Evolutionary conservation across 2,797 vertebrate species (phyloP).

Genomic region (Erethizon dorsatum): DNA sequence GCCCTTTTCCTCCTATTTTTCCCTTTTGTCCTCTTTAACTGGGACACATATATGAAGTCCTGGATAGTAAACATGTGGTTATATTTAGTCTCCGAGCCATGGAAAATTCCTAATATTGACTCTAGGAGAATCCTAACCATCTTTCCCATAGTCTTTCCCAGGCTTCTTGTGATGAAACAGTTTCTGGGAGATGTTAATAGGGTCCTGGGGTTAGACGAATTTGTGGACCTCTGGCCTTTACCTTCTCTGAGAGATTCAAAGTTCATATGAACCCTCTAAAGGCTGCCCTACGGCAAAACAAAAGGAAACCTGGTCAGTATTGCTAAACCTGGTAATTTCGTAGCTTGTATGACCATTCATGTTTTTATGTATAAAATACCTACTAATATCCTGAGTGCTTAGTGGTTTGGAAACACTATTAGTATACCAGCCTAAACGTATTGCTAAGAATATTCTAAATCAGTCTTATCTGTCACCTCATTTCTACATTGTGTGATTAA

Average conservation of each 20-base stretch:
- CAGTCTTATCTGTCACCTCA: slow-evolving; percentile 51
- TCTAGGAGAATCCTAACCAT: neutral
- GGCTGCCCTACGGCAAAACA: slow-evolving; percentile 49
- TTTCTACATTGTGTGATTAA: slow-evolving; percentile 60
- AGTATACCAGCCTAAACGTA: slow-evolving; percentile 58
- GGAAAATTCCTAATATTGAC: slow-evolving; percentile 19
- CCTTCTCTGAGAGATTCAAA: slow-evolving; percentile 2
- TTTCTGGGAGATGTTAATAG: slow-evolving; percentile 58
- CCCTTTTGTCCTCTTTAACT: neutral
- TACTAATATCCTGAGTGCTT: slow-evolving; percentile 60
- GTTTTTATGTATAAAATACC: slow-evolving; percentile 61
- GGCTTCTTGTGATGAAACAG: neutral
- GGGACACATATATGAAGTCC: neutral
- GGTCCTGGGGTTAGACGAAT: slow-evolving; percentile 42
- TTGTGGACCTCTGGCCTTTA: neutral
- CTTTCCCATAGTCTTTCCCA: slow-evolving; percentile 28
- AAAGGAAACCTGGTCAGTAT: slow-evolving; percentile 61
- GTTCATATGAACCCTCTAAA: neutral
- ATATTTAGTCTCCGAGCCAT: slow-evolving; percentile 18
- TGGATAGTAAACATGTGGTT: neutral
- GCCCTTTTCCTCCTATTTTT: neutral
- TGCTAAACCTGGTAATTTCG: slow-evolving; percentile 42
- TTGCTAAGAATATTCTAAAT: slow-evolving; percentile 42
- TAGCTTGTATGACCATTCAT: slow-evolving; percentile 4
- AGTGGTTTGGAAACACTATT: slow-evolving; percentile 61